phyloP scores from a whole-genome alignment of 2,113 vertebrate species.

The Leucoraja erinaceus region DNA sequence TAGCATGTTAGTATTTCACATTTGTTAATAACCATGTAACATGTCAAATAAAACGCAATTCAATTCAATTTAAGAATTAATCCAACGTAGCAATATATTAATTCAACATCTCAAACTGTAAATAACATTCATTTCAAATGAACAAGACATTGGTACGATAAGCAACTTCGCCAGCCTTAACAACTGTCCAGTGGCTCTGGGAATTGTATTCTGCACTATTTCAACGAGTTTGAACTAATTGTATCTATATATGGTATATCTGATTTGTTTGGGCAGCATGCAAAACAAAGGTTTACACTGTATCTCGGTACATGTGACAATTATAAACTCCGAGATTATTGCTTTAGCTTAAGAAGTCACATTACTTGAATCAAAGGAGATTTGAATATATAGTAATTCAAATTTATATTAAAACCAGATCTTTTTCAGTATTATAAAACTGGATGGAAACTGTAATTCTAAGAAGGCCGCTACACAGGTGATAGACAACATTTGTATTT shows the following conservation, averaged over 20 bases:
- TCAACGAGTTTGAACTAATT: too few relatives aligned
- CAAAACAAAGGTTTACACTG: too few relatives aligned
- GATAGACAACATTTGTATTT: not conserved
- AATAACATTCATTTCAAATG: not conserved
- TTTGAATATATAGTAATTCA: not conserved
- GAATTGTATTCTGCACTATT: too few relatives aligned
- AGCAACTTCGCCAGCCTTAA: too few relatives aligned
- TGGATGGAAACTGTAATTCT: not conserved
- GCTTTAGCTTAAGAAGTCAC: not conserved
- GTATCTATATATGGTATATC: too few relatives aligned
- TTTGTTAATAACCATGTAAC: not conserved
- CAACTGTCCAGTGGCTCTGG: too few relatives aligned
- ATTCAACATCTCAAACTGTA: not conserved
- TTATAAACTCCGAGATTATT: not conserved
- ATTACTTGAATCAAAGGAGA: not conserved
- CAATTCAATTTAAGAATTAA: conserved; percentile 8
- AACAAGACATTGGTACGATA: too few relatives aligned
- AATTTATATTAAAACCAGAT: not conserved
- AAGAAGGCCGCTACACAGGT: too few relatives aligned
- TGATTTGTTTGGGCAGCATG: too few relatives aligned
- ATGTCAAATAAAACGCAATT: not conserved
- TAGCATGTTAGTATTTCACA: conserved; percentile 4
- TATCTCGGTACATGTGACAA: too few relatives aligned
- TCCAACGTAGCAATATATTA: not conserved
- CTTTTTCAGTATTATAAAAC: not conserved